phyloP scores from a whole-genome alignment of 1,140 invertebrate species.

The Acromyrmex charruanus region DNA sequence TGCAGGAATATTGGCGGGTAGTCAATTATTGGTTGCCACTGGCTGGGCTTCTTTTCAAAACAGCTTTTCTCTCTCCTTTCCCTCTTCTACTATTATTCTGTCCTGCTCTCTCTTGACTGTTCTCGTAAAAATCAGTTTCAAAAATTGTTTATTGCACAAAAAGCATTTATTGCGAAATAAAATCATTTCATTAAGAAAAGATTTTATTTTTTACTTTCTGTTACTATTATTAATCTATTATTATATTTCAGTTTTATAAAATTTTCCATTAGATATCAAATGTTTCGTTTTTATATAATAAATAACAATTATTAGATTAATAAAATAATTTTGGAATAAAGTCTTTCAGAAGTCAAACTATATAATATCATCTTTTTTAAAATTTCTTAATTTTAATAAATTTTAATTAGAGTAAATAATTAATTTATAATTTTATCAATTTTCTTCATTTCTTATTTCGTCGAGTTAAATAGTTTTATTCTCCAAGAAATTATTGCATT shows the following conservation, averaged over 20 bases:
- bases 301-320: constrained; percentile 26
- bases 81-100: too few species aligned
- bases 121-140: constrained; percentile 2
- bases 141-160: constrained; percentile 9
- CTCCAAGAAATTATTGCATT: not conserved
- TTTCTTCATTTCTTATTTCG: constrained; percentile 2
- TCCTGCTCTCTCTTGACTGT: constrained; percentile 7
- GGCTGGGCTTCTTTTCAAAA: constrained; percentile 41
- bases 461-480: not conserved
- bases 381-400: not conserved
- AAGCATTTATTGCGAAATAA: not conserved
- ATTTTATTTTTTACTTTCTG: not conserved
- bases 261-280: not conserved
- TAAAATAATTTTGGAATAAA: not conserved
- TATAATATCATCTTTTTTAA: not conserved
- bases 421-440: constrained; percentile 8
- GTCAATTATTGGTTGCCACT: constrained; percentile 52
- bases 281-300: not conserved
- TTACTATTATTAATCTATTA: not conserved
- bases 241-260: not conserved
- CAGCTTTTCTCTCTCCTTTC: not conserved
- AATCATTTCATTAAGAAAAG: not conserved
- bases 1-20: constrained; percentile 54
- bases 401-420: not conserved
- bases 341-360: not conserved